These are phyloP conservation scores for Petrolisthes manimaculis DNA, from an alignment of 2,888 invertebrate species.

Conservation along the genomic window DNA sequence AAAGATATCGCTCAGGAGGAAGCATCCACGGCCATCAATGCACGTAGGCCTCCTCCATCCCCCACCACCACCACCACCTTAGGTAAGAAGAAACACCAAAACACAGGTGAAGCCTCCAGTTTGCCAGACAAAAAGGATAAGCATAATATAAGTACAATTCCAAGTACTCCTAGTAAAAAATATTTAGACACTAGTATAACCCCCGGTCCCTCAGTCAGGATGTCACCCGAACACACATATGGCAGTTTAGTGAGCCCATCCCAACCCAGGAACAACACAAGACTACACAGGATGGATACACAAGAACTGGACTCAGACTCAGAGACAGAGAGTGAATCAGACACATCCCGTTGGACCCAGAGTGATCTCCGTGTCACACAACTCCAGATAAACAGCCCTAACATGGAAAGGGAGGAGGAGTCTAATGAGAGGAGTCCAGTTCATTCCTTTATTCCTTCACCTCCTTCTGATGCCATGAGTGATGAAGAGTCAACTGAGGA, in stretches of 20 bases:
- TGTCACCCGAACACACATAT: neutral
- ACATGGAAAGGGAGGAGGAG: neutral
- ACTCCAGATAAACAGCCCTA: constrained; percentile 34
- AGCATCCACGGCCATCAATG: neutral
- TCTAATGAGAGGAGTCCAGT: neutral
- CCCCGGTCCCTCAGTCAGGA: neutral
- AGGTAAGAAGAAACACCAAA: constrained; percentile 25
- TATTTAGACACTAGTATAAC: neutral
- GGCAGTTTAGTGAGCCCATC: neutral
- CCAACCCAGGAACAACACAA: neutral
- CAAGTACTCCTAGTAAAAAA: neutral
- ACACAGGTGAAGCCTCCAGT: constrained; percentile 20
- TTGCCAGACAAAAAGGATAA: constrained; percentile 1
- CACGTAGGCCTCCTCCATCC: constrained; percentile 49
- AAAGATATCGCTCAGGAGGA: constrained; percentile 42
- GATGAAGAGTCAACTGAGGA: constrained; percentile 5
- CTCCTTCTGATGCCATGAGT: neutral
- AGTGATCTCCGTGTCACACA: constrained; percentile 35
- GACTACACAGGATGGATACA: constrained; percentile 31
- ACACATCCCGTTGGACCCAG: constrained; percentile 52
- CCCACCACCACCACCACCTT: constrained; percentile 7
- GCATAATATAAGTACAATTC: neutral
- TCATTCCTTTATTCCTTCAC: neutral
- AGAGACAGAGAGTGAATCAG: constrained; percentile 51
- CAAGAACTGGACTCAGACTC: constrained; percentile 35